phyloP scores from a whole-genome alignment of 2,113 vertebrate genomes.

The Apus apus region DNA sequence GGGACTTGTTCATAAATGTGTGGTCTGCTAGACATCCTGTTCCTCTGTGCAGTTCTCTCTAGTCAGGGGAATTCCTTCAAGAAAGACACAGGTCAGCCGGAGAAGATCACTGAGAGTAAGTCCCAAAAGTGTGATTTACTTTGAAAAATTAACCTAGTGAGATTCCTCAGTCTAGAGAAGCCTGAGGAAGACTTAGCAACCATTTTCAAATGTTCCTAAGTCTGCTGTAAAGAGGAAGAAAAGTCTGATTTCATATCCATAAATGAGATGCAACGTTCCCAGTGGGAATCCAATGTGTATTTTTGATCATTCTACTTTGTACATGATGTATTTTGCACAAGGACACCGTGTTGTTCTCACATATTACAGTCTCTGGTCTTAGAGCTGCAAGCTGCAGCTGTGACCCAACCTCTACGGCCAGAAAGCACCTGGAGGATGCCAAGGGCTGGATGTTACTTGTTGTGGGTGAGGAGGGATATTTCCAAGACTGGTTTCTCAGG shows the following conservation, averaged over 20 bases:
- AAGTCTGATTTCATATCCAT: background rate
- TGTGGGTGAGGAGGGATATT: background rate
- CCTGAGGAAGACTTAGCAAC: background rate
- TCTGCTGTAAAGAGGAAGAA: background rate
- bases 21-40: background rate
- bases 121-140: background rate
- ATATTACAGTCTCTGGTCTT: background rate
- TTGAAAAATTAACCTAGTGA: background rate
- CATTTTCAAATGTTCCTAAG: background rate
- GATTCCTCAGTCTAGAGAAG: background rate
- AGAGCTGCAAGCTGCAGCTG: background rate
- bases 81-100: background rate
- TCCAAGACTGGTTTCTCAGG: background rate
- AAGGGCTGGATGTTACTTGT: background rate
- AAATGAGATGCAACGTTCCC: background rate
- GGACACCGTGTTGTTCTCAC: background rate
- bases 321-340: background rate
- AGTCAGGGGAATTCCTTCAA: background rate
- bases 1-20: background rate
- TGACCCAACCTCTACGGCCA: too few species aligned
- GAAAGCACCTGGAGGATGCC: background rate
- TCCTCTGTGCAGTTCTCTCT: too few species aligned
- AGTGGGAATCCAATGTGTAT: background rate
- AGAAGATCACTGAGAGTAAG: background rate
- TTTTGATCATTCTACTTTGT: background rate